Base-by-base conservation (phyloP, 2,888 invertebrate species). In the Drosophila nigricruria region DNA sequence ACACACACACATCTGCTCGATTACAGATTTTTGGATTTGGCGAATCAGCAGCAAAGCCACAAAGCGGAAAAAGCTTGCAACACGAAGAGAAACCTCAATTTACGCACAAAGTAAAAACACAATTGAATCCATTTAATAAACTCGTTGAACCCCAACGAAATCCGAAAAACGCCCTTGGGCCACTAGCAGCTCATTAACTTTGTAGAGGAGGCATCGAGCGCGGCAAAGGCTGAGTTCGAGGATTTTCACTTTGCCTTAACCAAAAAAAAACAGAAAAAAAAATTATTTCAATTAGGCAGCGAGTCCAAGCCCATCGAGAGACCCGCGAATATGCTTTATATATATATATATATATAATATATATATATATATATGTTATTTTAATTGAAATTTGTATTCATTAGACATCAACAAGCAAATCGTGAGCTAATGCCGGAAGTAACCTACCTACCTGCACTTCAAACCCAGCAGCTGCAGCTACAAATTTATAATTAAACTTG, bases 101-200 rank as follows among this genome's bases (percentile, higher is more conserved):
- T 56, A 42, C 42, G 20, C 34, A 20, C 36, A 63, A 47, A 60
- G 58, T 70, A 59, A 64, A 70, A 81, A 59, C 63, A 86, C 87
- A 86, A 86, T 83, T 83, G 80, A 87, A 86, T 80, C 80, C 89
- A 75, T 87, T 87, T 79, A 88, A 86, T 86, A 82, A 83, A 88
- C 86, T 82, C 87, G 80, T 88, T 87, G 87, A 83, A 70, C 73
- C 81, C 76, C 49, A 72, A 76, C 57, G 59, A 69, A 77, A 67
- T 67, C 67, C 64, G 12, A 87, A 79, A 77, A 81, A 83, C 70
- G 79, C 84, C 84, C 84, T 74, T 87, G 80, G 81, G 71, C 34
- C 75, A 49, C 34, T 40, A 60, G 82, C 73, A 76, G 83, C 89
- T 84, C 89, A 87, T 87, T 87, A 84, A 83, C 81, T 82, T 79